A percentile compares a stretch with the other conserved stretches of the same genome.
phyloP scores from a whole-genome alignment of 2,797 vertebrate genomes.

The Squalus acanthias region DNA sequence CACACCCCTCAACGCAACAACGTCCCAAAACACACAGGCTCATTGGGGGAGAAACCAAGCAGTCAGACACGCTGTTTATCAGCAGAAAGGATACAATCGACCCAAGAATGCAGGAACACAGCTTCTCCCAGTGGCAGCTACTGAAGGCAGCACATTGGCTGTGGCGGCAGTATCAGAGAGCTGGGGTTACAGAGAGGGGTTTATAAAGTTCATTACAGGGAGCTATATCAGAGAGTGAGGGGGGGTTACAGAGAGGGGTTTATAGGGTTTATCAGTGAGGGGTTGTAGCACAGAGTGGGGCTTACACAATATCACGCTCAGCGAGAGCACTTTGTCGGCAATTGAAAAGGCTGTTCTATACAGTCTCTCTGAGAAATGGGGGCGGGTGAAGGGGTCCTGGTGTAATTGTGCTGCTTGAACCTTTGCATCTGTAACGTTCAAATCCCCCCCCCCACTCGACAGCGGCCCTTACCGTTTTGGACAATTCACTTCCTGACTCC shows the following conservation, averaged over 20 bases:
- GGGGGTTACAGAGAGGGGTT: too few species aligned
- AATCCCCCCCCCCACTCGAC: background rate
- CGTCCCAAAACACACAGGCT: background rate
- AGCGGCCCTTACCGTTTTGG: conserved; percentile 76
- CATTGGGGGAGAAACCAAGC: background rate
- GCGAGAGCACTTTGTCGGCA: background rate
- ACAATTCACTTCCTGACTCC: conserved; percentile 97
- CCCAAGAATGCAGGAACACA: background rate
- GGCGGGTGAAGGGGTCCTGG: background rate
- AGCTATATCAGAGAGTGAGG: background rate
- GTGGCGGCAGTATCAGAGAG: background rate
- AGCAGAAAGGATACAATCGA: background rate
- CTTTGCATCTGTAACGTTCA: background rate
- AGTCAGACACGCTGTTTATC: background rate
- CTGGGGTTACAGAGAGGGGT: background rate
- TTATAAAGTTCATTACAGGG: background rate
- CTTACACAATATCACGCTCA: background rate
- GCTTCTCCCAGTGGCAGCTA: background rate
- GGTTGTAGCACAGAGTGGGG: too few species aligned
- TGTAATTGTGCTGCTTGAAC: background rate
- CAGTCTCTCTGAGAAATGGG: background rate
- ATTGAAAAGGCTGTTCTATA: background rate
- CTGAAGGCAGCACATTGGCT: background rate
- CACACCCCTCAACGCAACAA: background rate
- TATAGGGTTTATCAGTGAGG: too few species aligned